phyloP scores from a whole-genome alignment of 2,113 vertebrate genomes.

The Festucalex cinctus region DNA sequence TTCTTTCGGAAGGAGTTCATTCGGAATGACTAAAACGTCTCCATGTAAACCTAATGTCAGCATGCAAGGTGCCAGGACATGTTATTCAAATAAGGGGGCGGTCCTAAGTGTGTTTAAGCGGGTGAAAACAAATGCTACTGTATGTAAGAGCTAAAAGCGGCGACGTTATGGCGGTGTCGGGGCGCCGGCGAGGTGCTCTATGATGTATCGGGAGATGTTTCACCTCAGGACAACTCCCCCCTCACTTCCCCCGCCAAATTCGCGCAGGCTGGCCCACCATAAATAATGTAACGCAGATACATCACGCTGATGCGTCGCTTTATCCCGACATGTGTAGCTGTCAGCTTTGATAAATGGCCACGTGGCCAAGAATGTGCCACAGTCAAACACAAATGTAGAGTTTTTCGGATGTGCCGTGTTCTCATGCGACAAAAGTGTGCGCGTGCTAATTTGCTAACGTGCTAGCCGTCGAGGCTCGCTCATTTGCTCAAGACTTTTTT shows the following conservation, averaged over 20 bases:
- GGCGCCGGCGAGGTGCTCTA: slow-evolving; percentile 19
- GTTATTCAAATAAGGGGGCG: too few relatives aligned
- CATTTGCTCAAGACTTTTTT: neutral
- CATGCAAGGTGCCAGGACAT: too few relatives aligned
- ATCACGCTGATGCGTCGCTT: slow-evolving; percentile 68
- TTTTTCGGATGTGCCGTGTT: neutral
- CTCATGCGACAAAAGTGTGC: neutral
- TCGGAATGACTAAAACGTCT: too few relatives aligned
- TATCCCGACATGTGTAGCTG: slow-evolving; percentile 74
- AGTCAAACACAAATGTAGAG: slow-evolving; percentile 36
- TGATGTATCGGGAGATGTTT: slow-evolving; percentile 63
- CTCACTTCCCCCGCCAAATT: neutral
- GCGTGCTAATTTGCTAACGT: neutral
- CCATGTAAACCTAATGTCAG: too few relatives aligned
- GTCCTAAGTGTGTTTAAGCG: too few relatives aligned
- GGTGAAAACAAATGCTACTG: slow-evolving; percentile 39
- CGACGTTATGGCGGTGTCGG: slow-evolving; percentile 47
- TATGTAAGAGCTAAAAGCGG: slow-evolving; percentile 41
- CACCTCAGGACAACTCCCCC: slow-evolving; percentile 59
- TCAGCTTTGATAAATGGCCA: slow-evolving; percentile 73
- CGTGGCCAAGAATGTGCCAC: slow-evolving; percentile 39
- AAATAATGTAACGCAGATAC: slow-evolving; percentile 73
- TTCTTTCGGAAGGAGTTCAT: too few relatives aligned
- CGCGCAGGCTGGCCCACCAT: slow-evolving; percentile 44
- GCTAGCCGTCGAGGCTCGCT: neutral